Evolutionary conservation across 2,888 invertebrate species (phyloP).

Genomic region (Cabera pusaria): DNA sequence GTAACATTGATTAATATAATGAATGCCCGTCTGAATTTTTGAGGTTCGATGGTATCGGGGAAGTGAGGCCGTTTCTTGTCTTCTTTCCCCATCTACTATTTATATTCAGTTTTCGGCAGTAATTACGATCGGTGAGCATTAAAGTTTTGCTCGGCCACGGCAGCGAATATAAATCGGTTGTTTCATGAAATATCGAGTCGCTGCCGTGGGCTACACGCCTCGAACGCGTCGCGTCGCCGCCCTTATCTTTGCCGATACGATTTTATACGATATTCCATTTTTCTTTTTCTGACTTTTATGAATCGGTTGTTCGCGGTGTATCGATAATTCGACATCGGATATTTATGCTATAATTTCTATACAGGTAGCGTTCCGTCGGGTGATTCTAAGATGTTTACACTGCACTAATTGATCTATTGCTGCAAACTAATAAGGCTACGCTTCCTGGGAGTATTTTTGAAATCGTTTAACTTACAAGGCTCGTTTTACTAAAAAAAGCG

Average conservation of each 20-base stretch:
- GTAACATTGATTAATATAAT: slow-evolving; percentile 12
- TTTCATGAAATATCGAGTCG: slow-evolving; percentile 78
- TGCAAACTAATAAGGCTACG: slow-evolving; percentile 26
- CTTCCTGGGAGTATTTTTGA: slow-evolving; percentile 45
- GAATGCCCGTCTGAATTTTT: slow-evolving; percentile 12
- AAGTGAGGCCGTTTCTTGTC: slow-evolving; percentile 26
- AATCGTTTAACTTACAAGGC: slow-evolving; percentile 51
- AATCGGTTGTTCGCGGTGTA: slow-evolving; percentile 76
- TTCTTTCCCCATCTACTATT: slow-evolving; percentile 37
- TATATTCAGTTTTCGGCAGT: slow-evolving; percentile 60
- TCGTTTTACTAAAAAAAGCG: slow-evolving; percentile 66
- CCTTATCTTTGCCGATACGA: slow-evolving; percentile 76
- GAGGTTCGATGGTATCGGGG: slow-evolving; percentile 20
- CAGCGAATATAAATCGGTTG: slow-evolving; percentile 78
- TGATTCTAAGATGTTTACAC: slow-evolving; percentile 34
- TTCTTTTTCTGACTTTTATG: slow-evolving; percentile 78
- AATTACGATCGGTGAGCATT: slow-evolving; percentile 75
- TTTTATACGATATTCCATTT: slow-evolving; percentile 77
- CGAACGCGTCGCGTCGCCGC: slow-evolving; percentile 68
- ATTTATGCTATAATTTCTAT: slow-evolving; percentile 61
- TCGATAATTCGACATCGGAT: slow-evolving; percentile 74
- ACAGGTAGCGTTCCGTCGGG: slow-evolving; percentile 41
- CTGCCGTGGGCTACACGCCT: slow-evolving; percentile 75
- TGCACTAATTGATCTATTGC: slow-evolving; percentile 11
- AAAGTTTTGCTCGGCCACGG: slow-evolving; percentile 66